phyloP scores from a whole-genome alignment of 2,888 invertebrate species.

The Stenurella melanura region DNA sequence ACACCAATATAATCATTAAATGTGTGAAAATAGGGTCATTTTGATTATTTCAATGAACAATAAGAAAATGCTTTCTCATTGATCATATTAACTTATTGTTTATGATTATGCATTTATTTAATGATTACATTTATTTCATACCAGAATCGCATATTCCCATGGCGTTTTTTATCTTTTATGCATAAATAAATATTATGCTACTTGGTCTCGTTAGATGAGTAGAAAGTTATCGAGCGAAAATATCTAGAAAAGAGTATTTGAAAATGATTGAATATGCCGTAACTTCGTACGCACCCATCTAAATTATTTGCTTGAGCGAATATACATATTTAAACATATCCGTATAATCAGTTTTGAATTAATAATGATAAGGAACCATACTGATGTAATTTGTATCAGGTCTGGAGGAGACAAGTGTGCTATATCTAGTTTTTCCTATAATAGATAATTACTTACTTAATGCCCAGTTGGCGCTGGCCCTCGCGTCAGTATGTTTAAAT shows the following conservation, averaged over 20 bases:
- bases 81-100: constrained; percentile 23
- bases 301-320: not conserved
- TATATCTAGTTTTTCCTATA: no score
- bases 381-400: no score
- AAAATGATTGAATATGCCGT: not conserved
- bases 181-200: not conserved
- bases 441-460: no score
- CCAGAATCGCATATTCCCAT: not conserved
- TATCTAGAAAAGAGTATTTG: not conserved
- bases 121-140: constrained; percentile 4
- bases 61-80: constrained; percentile 26
- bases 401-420: no score
- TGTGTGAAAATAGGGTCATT: constrained; percentile 23
- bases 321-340: not conserved
- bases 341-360: no score
- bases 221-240: not conserved
- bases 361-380: no score
- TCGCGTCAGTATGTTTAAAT: no score
- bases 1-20: constrained; percentile 14
- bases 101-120: constrained; percentile 14
- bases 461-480: no score
- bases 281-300: not conserved
- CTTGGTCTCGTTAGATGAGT: not conserved
- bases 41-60: constrained; percentile 20
- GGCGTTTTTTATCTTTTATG: not conserved